Evolutionary conservation across 1,140 invertebrate species (phyloP).

Genomic region (Formica exsecta): DNA sequence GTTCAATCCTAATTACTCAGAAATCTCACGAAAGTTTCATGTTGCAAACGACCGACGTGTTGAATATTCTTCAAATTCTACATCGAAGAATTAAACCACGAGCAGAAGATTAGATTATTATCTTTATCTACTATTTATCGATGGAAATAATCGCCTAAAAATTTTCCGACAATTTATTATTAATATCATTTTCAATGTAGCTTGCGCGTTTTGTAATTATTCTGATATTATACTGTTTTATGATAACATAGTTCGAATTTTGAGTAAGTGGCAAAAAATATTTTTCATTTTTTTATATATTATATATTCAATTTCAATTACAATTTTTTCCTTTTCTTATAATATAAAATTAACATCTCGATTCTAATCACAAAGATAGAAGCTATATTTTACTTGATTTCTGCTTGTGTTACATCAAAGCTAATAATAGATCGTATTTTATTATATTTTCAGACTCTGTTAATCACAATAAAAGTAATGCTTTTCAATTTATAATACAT

Average conservation of each 20-base stretch:
- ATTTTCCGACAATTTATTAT: background rate
- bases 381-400: background rate
- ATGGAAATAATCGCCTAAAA: background rate
- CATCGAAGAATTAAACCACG: background rate
- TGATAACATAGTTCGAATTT: too few species aligned
- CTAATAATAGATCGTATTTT: conserved; percentile 18
- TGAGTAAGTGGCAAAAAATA: too few species aligned
- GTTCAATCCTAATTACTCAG: conserved; percentile 40
- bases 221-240: background rate
- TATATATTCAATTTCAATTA: background rate
- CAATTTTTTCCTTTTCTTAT: too few species aligned
- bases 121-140: background rate
- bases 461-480: background rate
- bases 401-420: background rate
- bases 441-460: background rate
- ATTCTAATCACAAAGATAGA: background rate
- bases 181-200: background rate
- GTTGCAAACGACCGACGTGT: background rate
- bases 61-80: conserved; percentile 16
- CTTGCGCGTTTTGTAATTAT: background rate
- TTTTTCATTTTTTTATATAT: background rate
- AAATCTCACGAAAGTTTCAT: conserved; percentile 3
- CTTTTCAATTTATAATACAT: background rate
- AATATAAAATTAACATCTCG: background rate
- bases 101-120: background rate